Percentiles rank a stretch among this genome's conserved stretches.
Conservation (phyloP, 2,113 vertebrate species). For the Periophthalmodon schlosseri region DNA sequence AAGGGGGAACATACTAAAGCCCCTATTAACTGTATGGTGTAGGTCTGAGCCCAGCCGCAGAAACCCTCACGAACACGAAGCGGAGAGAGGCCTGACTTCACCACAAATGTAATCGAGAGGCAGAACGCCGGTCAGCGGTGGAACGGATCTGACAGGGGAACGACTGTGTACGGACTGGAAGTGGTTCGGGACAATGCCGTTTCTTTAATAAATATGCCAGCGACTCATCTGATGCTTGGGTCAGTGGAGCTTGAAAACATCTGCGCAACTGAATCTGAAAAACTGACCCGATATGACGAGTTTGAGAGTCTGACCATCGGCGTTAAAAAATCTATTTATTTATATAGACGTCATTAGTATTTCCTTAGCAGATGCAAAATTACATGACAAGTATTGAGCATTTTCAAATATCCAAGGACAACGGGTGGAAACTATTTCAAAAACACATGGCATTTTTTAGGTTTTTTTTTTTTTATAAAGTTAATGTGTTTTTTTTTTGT, state of each 20-base stretch:
- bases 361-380: too few species aligned
- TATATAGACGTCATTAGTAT: neutral
- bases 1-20: slow-evolving; percentile 1
- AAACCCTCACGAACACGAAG: neutral
- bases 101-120: slow-evolving; percentile 27
- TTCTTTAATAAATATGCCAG: neutral
- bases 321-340: neutral
- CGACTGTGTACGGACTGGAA: slow-evolving; percentile 16
- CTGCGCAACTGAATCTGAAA: neutral
- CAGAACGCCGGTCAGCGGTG: slow-evolving; percentile 18
- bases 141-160: slow-evolving; percentile 21
- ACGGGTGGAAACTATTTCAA: too few species aligned
- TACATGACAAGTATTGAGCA: too few species aligned
- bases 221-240: slow-evolving; percentile 8
- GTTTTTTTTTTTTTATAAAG: too few species aligned
- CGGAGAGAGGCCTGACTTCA: slow-evolving; percentile 10
- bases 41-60: slow-evolving; percentile 16
- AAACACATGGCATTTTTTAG: too few species aligned
- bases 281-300: neutral
- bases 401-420: too few species aligned
- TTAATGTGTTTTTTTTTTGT: too few species aligned
- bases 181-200: neutral
- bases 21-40: neutral
- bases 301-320: neutral
- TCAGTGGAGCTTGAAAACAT: neutral